phyloP scores from a whole-genome alignment of 2,888 invertebrate genomes.

The Drosophila fulvimacula region DNA sequence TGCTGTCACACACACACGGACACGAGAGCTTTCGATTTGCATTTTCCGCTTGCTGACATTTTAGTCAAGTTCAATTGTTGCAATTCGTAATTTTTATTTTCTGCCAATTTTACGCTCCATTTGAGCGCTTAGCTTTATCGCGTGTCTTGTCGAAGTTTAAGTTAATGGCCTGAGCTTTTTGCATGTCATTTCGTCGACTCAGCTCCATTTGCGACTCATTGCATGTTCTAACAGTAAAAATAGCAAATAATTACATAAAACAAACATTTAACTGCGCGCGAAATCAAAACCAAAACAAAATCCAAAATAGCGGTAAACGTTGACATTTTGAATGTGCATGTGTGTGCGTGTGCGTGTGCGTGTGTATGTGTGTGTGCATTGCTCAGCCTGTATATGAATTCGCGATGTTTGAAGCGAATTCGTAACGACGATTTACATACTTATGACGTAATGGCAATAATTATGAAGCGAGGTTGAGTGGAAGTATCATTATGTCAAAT shows the following conservation, averaged over 20 bases:
- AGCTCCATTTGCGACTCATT: constrained; percentile 55
- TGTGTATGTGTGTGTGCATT: constrained; percentile 1
- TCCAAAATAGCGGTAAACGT: constrained; percentile 21
- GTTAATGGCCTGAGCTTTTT: constrained; percentile 47
- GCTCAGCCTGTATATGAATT: too few species aligned
- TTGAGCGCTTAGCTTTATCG: constrained; percentile 49
- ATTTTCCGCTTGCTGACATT: constrained; percentile 28
- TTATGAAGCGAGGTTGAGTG: constrained; percentile 41
- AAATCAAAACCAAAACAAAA: constrained; percentile 57
- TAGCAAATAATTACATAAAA: constrained; percentile 65
- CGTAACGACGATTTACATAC: constrained; percentile 38
- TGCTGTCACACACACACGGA: constrained; percentile 23
- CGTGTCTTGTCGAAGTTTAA: constrained; percentile 53
- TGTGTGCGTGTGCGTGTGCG: constrained; percentile 1
- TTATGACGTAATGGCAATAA: constrained; percentile 70
- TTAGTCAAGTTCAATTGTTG: constrained; percentile 58
- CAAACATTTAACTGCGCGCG: constrained; percentile 64
- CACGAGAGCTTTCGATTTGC: constrained; percentile 33
- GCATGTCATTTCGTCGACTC: constrained; percentile 34
- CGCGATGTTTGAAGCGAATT: not conserved
- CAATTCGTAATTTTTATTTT: constrained; percentile 25
- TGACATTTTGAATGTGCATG: not conserved
- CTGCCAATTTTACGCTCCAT: constrained; percentile 60
- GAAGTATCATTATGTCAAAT: constrained; percentile 38
- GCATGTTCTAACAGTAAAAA: constrained; percentile 64